These are phyloP conservation scores for Aphidius gifuensis DNA, from an alignment of 1,140 invertebrate species.

Conservation along the genomic window DNA sequence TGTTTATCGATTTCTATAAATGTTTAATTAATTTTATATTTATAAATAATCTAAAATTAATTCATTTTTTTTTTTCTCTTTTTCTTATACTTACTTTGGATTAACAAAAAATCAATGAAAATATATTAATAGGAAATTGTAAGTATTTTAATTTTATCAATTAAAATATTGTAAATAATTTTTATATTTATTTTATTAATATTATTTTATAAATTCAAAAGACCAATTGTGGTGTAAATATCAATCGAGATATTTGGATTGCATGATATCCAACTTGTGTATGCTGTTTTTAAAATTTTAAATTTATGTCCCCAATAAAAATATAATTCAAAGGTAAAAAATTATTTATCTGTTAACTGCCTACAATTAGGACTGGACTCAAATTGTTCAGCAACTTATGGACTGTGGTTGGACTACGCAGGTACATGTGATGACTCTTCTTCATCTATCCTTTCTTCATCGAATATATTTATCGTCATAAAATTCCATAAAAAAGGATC, in stretches of 20 bases:
- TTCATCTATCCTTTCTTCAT: background rate
- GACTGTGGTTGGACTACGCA: conserved; percentile 75
- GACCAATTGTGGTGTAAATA: no score
- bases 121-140: conserved; percentile 51
- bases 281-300: background rate
- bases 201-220: no score
- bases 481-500: background rate
- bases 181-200: no score
- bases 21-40: background rate
- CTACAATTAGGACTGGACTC: conserved; percentile 69
- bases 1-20: background rate
- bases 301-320: conserved; percentile 3
- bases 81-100: no score
- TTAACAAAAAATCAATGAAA: conserved; percentile 23
- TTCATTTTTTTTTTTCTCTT: conserved; percentile 28
- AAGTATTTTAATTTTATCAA: conserved; percentile 38
- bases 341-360: conserved; percentile 53
- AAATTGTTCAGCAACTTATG: conserved; percentile 75
- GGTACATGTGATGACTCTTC: conserved; percentile 64
- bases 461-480: no score
- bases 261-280: no score
- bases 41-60: conserved; percentile 21
- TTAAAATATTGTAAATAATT: conserved; percentile 13
- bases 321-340: conserved; percentile 33
- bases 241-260: no score